These are phyloP conservation scores for Agrilus planipennis DNA, from an alignment of 1,140 invertebrate genomes.

Conservation along the genomic window DNA sequence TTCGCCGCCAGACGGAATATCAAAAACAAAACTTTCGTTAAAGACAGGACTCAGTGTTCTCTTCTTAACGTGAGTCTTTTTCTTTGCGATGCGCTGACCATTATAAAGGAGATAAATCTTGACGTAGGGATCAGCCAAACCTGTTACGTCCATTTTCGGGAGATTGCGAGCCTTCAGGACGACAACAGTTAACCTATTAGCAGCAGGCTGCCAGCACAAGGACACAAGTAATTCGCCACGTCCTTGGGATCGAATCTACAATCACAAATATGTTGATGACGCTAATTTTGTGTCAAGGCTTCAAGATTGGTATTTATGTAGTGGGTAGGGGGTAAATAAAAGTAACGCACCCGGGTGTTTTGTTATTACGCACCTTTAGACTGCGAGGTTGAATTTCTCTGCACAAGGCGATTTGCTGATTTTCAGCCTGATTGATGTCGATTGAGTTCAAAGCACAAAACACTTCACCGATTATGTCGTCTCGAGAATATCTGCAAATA, in stretches of 20 bases:
- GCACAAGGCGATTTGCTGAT: constrained; percentile 62
- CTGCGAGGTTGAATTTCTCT: constrained; percentile 78
- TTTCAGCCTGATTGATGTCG: constrained; percentile 66
- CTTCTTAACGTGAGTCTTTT: constrained; percentile 98
- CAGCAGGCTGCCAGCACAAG: constrained; percentile 87
- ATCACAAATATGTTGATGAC: not conserved
- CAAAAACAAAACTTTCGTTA: constrained; percentile 92
- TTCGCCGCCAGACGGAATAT: constrained; percentile 63
- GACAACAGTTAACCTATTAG: constrained; percentile 77
- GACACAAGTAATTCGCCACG: constrained; percentile 85
- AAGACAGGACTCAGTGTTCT: constrained; percentile 95
- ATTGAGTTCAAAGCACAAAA: constrained; percentile 70
- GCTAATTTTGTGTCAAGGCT: too few relatives aligned
- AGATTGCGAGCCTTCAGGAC: constrained; percentile 87
- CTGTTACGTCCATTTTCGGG: constrained; percentile 92
- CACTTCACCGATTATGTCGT: constrained; percentile 96
- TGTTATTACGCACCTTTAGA: constrained; percentile 54
- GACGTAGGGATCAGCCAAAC: constrained; percentile 87
- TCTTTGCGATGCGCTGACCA: constrained; percentile 94
- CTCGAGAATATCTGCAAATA: constrained; percentile 85
- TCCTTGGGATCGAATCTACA: constrained; percentile 72
- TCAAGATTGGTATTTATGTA: too few relatives aligned
- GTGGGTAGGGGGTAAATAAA: too few relatives aligned
- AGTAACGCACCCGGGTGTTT: constrained; percentile 1
- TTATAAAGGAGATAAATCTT: constrained; percentile 92